phyloP scores from a whole-genome alignment of 2,888 invertebrate genomes.

The Synanthedon myopaeformis region DNA sequence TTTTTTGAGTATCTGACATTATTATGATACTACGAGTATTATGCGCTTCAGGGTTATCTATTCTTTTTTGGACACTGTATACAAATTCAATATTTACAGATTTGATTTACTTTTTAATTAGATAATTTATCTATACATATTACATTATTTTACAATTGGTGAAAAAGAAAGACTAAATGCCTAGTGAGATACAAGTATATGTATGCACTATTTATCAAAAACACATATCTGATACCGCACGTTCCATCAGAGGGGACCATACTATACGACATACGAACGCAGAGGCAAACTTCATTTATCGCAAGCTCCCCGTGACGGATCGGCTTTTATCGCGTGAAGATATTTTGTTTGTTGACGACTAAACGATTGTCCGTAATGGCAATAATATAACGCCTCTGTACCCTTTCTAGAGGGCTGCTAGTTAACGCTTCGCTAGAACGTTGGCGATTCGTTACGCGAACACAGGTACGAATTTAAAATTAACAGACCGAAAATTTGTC shows the following conservation, averaged over 20 bases:
- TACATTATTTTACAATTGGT: too few species aligned
- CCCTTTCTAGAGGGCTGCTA: conserved; percentile 32
- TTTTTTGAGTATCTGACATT: too few species aligned
- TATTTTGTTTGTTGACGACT: conserved; percentile 43
- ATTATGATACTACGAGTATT: too few species aligned
- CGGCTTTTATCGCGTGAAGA: conserved; percentile 27
- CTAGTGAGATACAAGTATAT: background rate
- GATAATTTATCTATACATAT: too few species aligned
- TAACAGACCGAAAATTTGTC: background rate
- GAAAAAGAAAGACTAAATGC: too few species aligned
- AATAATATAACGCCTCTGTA: conserved; percentile 35
- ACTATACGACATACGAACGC: background rate
- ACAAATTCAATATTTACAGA: too few species aligned
- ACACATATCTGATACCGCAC: background rate
- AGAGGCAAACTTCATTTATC: conserved; percentile 8
- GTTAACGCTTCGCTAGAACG: conserved; percentile 52
- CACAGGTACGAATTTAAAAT: conserved; percentile 23
- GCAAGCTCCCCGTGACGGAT: conserved; percentile 28
- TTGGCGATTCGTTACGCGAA: conserved; percentile 44
- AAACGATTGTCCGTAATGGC: conserved; percentile 47
- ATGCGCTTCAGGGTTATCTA: too few species aligned
- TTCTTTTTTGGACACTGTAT: too few species aligned
- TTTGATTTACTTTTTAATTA: too few species aligned
- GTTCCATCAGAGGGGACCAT: background rate
- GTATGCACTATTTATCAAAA: background rate